Base-by-base conservation (phyloP, 2,797 vertebrate species). In the Lates japonicus region DNA sequence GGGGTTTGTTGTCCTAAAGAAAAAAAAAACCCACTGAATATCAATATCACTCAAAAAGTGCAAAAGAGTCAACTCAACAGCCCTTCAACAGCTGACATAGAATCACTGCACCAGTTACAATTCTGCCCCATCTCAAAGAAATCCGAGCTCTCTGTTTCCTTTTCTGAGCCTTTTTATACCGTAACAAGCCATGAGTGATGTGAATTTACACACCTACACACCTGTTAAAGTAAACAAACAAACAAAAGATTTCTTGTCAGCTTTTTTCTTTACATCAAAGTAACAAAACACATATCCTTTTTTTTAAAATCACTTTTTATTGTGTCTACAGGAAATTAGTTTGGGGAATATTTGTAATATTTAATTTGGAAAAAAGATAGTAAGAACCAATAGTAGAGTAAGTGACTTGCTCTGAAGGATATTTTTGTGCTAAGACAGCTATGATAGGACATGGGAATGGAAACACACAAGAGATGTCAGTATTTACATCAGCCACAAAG, bases 401-500 rank as follows among this genome's bases (percentile, higher is more conserved):
- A 31, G 48, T 62, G 49, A 73, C 4, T 44, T 22, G 7, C 51
- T 83, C 22, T 48, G 37, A 33, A 12, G 22, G 49, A 31, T 51
- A 41, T 60, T 57, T 61, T 41, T 61, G 61, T 79, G 31, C 33
- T 49, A 67, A 51, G 44, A 72, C 67, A 61, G 69, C 42, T 71
- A 66, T 80, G 70, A 76, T 19, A 54, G 60, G 22, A 58, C 41
- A 59, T 11, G 4, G 48, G 39, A 25, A 55, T 13, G 33, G 2
- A 58, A 46, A 83, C 58, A 79, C n/a, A 76, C 29, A 70, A 31
- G 48, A 74, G 58, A 78, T 78, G 48, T 76, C 52, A 72, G 62
- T 57, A 48, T 51, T 78, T 80, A 75, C 63, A 83, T 74, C 54
- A 79, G 70, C 55, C 74, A 90, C 74, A 82, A 76, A 74, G 58